Conservation (phyloP, 2,888 invertebrate genomes). For the Drosophila ustulata region DNA sequence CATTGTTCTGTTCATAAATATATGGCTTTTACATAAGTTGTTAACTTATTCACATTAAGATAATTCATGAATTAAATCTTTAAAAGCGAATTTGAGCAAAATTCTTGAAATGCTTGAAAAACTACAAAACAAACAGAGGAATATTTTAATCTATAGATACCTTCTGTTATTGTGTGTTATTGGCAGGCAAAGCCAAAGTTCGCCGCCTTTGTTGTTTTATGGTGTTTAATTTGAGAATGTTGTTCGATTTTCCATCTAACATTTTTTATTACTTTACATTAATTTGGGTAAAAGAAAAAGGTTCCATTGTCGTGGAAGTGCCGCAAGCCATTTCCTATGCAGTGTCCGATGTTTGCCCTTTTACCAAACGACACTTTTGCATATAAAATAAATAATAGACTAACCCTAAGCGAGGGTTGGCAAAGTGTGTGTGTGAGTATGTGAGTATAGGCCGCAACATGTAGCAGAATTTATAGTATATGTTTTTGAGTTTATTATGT, state of each 20-base stretch:
- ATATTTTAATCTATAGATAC: background rate
- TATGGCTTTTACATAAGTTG: background rate
- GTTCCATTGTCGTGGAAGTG: background rate
- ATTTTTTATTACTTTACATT: slow-evolving; percentile 13
- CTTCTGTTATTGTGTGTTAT: background rate
- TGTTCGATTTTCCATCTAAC: slow-evolving; percentile 5
- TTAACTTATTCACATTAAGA: background rate
- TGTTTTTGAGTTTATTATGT: slow-evolving; percentile 16
- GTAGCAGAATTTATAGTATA: slow-evolving; percentile 9
- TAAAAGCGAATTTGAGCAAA: background rate
- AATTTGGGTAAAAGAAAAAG: slow-evolving; percentile 13
- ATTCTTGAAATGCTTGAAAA: background rate
- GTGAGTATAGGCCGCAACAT: slow-evolving; percentile 37
- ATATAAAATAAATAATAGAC: slow-evolving; percentile 33
- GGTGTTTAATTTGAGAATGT: slow-evolving; percentile 3
- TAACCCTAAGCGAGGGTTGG: background rate
- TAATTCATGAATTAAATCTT: background rate
- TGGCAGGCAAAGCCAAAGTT: background rate
- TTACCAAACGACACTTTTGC: slow-evolving; percentile 11
- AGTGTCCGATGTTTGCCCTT: slow-evolving; percentile 1
- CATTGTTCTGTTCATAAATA: too few species aligned
- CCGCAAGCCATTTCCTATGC: background rate
- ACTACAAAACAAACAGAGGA: background rate
- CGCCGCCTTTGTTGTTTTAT: background rate
- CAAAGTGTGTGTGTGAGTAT: background rate